Evolutionary conservation across 2,888 invertebrate species (phyloP), one percentile per base, ranked within the genome.

Genomic region (Osedax fenrisi): DNA sequence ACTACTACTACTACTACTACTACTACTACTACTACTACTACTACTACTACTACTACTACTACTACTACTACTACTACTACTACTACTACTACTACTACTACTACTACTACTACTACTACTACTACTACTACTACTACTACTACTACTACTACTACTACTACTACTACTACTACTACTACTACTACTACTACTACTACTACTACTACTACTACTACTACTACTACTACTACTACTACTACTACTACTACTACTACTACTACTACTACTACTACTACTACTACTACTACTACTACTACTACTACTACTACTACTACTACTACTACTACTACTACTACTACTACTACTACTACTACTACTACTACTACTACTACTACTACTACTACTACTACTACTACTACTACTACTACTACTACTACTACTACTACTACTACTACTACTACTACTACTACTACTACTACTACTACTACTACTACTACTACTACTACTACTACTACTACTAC

Each of bases 241-340:
- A 75, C 75, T 74, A 75, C 75, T 74, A 75, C 75, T 75, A 75
- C 75, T 74, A 75, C 75, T 75, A 74, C 73, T 74, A 75, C 73
- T 75, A 75, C 74, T 62, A 75, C 23, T 17, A 17, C 5, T 17
- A 13, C 21, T 17, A 13, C 69, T 21, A 26, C 23, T 22, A 21
- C 2, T 66, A 26, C 3, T 10, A 70, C 21, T 26, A 22, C 17
- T 22, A 17, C 68, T 22, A 22, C 27, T 0, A 25, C 69, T 26
- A 17, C 69, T 3, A n/a, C 69, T 69, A n/a, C 26, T 5, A n/a
- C 69, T 73, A 3, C 24, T 27, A 17, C 22, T 26, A 3, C 21
- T 26, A 2, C 26, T 21, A n/a, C 27, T 66, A 25, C 27, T 69
- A n/a, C 69, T 76, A 56, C 68, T 76, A 76, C 68, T 75, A 75